These are phyloP conservation scores for Acrocyrtus sp. DNA, from an alignment of 2,888 invertebrate species.

Conservation along the genomic window DNA sequence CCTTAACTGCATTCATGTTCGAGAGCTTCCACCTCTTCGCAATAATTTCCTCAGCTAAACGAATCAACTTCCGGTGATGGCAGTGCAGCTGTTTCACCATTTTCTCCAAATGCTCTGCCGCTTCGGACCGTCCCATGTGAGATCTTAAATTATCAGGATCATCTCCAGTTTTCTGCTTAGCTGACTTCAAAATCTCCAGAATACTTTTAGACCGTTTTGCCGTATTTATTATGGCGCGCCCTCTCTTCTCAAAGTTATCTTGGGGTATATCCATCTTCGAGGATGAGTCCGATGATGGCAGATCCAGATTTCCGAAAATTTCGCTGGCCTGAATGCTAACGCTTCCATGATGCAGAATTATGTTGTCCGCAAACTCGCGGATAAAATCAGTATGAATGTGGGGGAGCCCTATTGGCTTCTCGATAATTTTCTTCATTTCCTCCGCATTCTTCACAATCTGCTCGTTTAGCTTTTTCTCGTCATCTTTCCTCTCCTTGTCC, in stretches of 20 bases:
- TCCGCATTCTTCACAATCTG: background rate
- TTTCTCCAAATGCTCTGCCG: background rate
- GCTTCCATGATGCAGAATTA: background rate
- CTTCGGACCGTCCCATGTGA: background rate
- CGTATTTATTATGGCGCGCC: background rate
- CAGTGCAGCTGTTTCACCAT: constrained; percentile 8
- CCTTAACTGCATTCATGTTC: background rate
- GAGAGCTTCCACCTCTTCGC: constrained; percentile 14
- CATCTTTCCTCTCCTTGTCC: background rate
- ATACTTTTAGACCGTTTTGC: background rate
- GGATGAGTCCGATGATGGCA: background rate
- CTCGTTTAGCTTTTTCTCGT: background rate
- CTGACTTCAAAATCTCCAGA: background rate
- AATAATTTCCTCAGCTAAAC: constrained; percentile 11
- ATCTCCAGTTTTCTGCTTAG: background rate
- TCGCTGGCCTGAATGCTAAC: background rate
- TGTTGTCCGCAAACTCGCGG: background rate
- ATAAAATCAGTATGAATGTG: background rate
- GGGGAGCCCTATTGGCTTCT: constrained; percentile 3
- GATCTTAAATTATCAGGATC: background rate
- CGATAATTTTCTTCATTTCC: background rate
- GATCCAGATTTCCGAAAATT: background rate
- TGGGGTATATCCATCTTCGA: background rate
- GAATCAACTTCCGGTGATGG: background rate
- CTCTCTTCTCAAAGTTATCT: background rate